Evolutionary conservation across 2,888 invertebrate genomes (phyloP).

Genomic region (Torymus texanus): DNA sequence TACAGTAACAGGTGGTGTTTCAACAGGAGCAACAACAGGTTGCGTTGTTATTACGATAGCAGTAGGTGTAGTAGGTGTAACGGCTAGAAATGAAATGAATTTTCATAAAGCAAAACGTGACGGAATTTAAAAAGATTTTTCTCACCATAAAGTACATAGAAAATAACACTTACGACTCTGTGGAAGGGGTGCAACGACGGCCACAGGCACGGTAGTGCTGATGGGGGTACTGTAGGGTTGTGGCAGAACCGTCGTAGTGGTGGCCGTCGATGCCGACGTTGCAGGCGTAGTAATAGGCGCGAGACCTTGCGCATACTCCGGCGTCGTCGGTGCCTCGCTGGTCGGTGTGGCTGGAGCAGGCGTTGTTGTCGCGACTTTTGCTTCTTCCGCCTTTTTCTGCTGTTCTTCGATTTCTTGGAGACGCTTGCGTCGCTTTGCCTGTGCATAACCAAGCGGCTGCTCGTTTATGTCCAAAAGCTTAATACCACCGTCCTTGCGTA

Average conservation of each 20-base stretch:
- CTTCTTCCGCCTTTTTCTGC: conserved; percentile 79
- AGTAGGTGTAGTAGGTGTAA: conserved; percentile 67
- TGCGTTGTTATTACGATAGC: conserved; percentile 61
- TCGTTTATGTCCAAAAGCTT: conserved; percentile 96
- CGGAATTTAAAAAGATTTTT: not conserved
- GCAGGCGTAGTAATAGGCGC: conserved; percentile 67
- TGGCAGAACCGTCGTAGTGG: conserved; percentile 55
- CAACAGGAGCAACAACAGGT: conserved; percentile 66
- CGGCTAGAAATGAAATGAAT: conserved; percentile 58
- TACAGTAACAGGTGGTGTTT: conserved; percentile 69
- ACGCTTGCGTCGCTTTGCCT: conserved; percentile 91
- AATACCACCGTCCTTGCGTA: conserved; percentile 91
- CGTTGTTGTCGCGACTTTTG: conserved; percentile 72
- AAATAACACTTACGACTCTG: conserved; percentile 64
- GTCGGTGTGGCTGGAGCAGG: conserved; percentile 68
- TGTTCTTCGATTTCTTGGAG: conserved; percentile 84
- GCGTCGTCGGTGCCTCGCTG: conserved; percentile 77
- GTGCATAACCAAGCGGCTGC: conserved; percentile 89
- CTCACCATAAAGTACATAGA: conserved; percentile 1
- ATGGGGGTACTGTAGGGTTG: conserved; percentile 68
- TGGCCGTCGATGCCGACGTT: conserved; percentile 59
- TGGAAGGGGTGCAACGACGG: conserved; percentile 59
- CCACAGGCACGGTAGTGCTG: conserved; percentile 67
- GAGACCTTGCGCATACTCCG: conserved; percentile 88
- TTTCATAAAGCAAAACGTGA: conserved; percentile 2